A percentile compares a stretch with the other conserved stretches of the same genome.
phyloP scores from a whole-genome alignment of 2,797 vertebrate species.

The Valencia hispanica region DNA sequence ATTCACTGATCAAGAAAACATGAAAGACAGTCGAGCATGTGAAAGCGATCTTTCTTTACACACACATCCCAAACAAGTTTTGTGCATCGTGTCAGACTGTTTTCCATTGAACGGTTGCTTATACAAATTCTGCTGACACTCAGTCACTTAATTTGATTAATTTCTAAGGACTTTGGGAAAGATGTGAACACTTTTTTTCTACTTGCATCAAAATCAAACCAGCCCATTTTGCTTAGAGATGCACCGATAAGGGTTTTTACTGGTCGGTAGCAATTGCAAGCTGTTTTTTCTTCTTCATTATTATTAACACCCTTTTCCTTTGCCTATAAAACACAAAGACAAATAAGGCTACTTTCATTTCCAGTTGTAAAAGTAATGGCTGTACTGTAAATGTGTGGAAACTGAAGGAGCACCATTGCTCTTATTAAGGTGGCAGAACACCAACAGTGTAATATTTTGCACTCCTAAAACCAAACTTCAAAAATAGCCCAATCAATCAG shows the following conservation, averaged over 20 bases:
- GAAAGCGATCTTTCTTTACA: background rate
- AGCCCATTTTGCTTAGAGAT: background rate
- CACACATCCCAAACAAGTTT: background rate
- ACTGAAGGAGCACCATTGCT: too few species aligned
- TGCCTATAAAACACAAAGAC: too few species aligned
- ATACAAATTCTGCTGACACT: background rate
- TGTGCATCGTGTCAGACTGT: background rate
- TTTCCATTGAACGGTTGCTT: background rate
- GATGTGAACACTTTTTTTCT: background rate
- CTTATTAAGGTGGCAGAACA: too few species aligned
- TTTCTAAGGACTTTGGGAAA: background rate
- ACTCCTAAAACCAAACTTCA: too few species aligned
- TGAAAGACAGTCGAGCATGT: background rate
- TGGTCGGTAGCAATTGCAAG: background rate
- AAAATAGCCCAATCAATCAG: too few species aligned
- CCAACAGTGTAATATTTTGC: too few species aligned
- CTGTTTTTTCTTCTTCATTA: background rate
- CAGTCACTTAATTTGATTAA: background rate
- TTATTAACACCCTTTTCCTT: too few species aligned
- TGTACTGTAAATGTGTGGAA: too few species aligned
- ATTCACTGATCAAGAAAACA: slow-evolving; percentile 20
- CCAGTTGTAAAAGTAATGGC: too few species aligned
- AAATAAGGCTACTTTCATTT: too few species aligned
- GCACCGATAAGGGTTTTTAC: background rate
- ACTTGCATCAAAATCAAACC: background rate